Evolutionary conservation across 1,140 invertebrate genomes (phyloP).

Genomic region (Drosophila sechellia): DNA sequence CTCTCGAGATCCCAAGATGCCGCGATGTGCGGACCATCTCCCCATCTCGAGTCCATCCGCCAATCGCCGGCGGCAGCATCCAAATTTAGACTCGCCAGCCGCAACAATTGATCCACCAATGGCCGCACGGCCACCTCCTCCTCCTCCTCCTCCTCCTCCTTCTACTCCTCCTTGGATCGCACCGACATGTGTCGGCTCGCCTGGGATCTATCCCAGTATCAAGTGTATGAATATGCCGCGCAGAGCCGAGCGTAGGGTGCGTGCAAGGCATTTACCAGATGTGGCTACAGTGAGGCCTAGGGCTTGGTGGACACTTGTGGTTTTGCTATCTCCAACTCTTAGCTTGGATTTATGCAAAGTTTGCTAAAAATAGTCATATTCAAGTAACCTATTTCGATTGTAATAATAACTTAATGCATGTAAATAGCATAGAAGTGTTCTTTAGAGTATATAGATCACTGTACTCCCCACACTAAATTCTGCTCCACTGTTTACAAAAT

Average conservation of each 20-base stretch:
- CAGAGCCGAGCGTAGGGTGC: not conserved
- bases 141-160: constrained; percentile 13
- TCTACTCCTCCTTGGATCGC: constrained; percentile 5
- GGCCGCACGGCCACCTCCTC: not conserved
- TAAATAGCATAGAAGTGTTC: too few relatives aligned
- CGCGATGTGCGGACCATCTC: not conserved
- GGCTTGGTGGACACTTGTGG: too few relatives aligned
- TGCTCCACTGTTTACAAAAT: not conserved
- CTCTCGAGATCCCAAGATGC: constrained; percentile 17
- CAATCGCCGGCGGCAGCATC: constrained; percentile 60
- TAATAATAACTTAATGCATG: too few relatives aligned
- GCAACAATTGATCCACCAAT: constrained; percentile 26
- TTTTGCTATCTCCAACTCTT: too few relatives aligned
- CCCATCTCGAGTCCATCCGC: constrained; percentile 4
- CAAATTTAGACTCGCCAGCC: constrained; percentile 59
- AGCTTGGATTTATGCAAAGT: too few relatives aligned
- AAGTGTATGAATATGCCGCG: too few relatives aligned
- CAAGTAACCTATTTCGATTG: too few relatives aligned
- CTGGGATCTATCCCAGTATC: not conserved
- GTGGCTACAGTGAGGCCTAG: constrained; percentile 2
- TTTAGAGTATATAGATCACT: not conserved
- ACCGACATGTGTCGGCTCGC: constrained; percentile 36
- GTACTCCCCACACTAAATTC: not conserved
- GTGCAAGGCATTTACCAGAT: not conserved
- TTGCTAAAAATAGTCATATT: too few relatives aligned